Evolutionary conservation across 2,797 vertebrate genomes (phyloP).

Genomic region (Tokudaia muenninki): DNA sequence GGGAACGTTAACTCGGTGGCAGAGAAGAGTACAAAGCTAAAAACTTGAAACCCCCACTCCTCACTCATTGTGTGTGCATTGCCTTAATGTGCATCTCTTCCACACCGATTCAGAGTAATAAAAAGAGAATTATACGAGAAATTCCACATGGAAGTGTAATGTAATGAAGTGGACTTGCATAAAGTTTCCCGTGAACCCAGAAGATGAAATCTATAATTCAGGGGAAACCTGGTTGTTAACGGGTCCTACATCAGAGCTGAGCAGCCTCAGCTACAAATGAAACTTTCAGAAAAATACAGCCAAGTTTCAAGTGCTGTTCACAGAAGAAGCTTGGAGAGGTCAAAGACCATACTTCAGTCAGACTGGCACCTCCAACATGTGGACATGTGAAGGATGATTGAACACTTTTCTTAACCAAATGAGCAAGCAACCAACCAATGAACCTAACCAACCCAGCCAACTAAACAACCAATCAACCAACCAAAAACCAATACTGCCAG

Average conservation of each 20-base stretch:
- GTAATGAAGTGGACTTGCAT: constrained; percentile 48
- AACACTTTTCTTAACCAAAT: neutral
- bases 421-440: neutral
- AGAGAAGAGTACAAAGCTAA: constrained; percentile 23
- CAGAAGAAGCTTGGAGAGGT: constrained; percentile 3
- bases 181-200: constrained; percentile 27
- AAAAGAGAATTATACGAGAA: constrained; percentile 67
- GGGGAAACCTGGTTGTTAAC: constrained; percentile 62
- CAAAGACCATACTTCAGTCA: constrained; percentile 3
- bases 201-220: constrained; percentile 64
- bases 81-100: constrained; percentile 42
- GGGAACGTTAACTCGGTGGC: neutral
- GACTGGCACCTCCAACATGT: neutral
- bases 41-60: constrained; percentile 6
- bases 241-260: constrained; percentile 1
- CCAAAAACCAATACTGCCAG: neutral
- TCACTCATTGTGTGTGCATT: neutral
- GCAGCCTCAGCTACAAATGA: constrained; percentile 45
- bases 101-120: constrained; percentile 69
- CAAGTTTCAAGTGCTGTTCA: constrained; percentile 36
- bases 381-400: neutral
- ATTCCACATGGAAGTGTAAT: constrained; percentile 49
- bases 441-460: neutral
- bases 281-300: constrained; percentile 53
- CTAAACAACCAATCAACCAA: neutral